Evolutionary conservation across 2,113 vertebrate species (phyloP).

Genomic region (Tachysurus vachellii): DNA sequence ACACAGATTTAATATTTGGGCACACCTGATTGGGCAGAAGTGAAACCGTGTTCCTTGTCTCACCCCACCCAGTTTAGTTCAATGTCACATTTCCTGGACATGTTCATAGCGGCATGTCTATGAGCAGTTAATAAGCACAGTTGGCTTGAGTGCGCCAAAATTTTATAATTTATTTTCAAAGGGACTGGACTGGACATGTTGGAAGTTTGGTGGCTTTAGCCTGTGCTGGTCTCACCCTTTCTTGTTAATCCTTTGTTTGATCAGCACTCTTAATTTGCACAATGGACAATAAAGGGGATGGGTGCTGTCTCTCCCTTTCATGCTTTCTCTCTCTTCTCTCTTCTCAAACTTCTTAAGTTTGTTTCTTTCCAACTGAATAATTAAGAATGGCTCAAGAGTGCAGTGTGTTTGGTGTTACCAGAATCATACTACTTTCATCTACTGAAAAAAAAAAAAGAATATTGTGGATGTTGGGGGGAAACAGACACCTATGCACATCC

Average conservation of each 20-base stretch:
- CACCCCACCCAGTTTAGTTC: slow-evolving; percentile 6
- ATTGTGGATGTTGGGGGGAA: background rate
- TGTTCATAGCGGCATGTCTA: slow-evolving; percentile 24
- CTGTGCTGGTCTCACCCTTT: background rate
- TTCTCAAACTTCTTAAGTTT: background rate
- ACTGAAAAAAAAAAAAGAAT: background rate
- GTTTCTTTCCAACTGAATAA: slow-evolving; percentile 17
- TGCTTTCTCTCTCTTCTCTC: background rate
- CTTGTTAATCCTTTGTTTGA: slow-evolving; percentile 20
- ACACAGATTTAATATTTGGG: background rate
- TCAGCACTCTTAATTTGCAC: slow-evolving; percentile 47
- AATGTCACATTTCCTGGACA: slow-evolving; percentile 32
- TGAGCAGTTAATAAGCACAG: slow-evolving; percentile 48
- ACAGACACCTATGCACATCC: slow-evolving; percentile 42
- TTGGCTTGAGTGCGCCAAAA: slow-evolving; percentile 19
- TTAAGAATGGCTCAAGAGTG: slow-evolving; percentile 15
- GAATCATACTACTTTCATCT: slow-evolving; percentile 27
- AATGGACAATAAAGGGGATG: slow-evolving; percentile 33
- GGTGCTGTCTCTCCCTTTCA: slow-evolving; percentile 7
- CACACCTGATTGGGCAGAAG: slow-evolving; percentile 10
- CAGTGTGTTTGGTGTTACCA: slow-evolving; percentile 28
- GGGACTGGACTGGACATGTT: background rate
- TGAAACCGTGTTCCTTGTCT: background rate
- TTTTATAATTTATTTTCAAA: slow-evolving; percentile 23
- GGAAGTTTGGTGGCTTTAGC: slow-evolving; percentile 9